Evolutionary conservation across 2,797 vertebrate genomes (phyloP), one percentile per base, ranked within the genome.

Genomic region (Eupleurogrammus muticus): DNA sequence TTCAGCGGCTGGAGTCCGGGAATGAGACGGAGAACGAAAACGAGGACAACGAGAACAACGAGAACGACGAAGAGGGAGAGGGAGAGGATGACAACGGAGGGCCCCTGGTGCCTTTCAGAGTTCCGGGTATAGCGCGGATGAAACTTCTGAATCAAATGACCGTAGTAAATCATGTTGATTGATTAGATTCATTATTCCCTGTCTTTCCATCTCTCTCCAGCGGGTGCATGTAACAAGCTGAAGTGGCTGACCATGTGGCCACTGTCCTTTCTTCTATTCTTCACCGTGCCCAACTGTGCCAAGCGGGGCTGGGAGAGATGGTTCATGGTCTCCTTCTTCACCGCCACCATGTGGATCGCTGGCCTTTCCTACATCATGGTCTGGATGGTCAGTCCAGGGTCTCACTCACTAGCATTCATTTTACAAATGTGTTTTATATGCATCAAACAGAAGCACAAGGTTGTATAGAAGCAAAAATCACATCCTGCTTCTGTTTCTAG

Each of bases 281-380:
- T 96, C 90, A 98, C 97, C 2, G 95, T 98, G 61, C 97, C 97
- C 85, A 98, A 98, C 90, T 98, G 97, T 75, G 92, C 92, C 90
- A 96, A 96, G 50, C 95, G 94, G 1, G 91, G 94, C 88, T 96
- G 96, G 96, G 96, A 97, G 90, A 95, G 94, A 52, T 98, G 96
- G 95, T 98, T 98, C 83, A 95, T 98, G 95, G 87, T 97, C 63
- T 95, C 96, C 24, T 98, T 98, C 81, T 79, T 95, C 66, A 94
- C 92, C 0, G 96, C 97, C 69, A 98, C 97, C 6, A 70, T 97
- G 21, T 98, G 97, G 97, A 98, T 98, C 3, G 97, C 97, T 50
- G 95, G 94, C 65, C 96, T 97, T 71, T 98, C 97, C 19, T 98
- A 98, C 91, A 85, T 98, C 88, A 98, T 98, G 97, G 97, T 98